Conservation (phyloP, 2,888 invertebrate species). For the Phoenoteleia sp. region DNA sequence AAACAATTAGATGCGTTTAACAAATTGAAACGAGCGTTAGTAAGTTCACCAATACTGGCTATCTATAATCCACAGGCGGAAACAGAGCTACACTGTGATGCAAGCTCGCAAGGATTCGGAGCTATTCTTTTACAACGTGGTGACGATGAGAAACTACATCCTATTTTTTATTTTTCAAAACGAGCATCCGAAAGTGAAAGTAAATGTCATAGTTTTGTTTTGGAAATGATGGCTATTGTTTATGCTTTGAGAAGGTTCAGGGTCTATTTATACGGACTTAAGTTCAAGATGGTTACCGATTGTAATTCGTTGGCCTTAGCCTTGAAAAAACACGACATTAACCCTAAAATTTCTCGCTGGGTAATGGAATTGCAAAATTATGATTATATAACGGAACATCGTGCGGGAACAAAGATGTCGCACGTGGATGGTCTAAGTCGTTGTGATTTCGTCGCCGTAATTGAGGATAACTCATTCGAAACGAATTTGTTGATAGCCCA, state of each 20-base stretch:
- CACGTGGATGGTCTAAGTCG: no score
- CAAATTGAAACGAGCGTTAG: neutral
- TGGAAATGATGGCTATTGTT: slow-evolving; percentile 75
- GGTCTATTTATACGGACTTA: slow-evolving; percentile 75
- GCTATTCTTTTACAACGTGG: slow-evolving; percentile 79
- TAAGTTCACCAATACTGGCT: slow-evolving; percentile 16
- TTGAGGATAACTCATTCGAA: no score
- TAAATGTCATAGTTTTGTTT: slow-evolving; percentile 79
- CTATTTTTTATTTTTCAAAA: slow-evolving; percentile 78
- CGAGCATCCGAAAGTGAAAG: slow-evolving; percentile 75
- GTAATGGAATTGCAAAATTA: slow-evolving; percentile 73
- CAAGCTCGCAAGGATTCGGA: slow-evolving; percentile 77
- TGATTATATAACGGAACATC: slow-evolving; percentile 72
- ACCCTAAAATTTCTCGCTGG: slow-evolving; percentile 79
- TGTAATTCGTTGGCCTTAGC: slow-evolving; percentile 78
- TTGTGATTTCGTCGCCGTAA: no score
- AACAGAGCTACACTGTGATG: slow-evolving; percentile 82
- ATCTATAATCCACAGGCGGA: slow-evolving; percentile 77
- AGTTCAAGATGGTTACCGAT: no score
- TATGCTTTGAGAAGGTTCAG: slow-evolving; percentile 75
- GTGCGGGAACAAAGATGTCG: no score
- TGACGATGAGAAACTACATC: slow-evolving; percentile 75
- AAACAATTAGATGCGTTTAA: slow-evolving; percentile 3
- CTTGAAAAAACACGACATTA: no score
- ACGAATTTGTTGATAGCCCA: no score